A percentile compares a stretch with the other conserved stretches of the same genome.
Conservation (phyloP, 1,140 invertebrate species). For the Microvelia longipes region DNA sequence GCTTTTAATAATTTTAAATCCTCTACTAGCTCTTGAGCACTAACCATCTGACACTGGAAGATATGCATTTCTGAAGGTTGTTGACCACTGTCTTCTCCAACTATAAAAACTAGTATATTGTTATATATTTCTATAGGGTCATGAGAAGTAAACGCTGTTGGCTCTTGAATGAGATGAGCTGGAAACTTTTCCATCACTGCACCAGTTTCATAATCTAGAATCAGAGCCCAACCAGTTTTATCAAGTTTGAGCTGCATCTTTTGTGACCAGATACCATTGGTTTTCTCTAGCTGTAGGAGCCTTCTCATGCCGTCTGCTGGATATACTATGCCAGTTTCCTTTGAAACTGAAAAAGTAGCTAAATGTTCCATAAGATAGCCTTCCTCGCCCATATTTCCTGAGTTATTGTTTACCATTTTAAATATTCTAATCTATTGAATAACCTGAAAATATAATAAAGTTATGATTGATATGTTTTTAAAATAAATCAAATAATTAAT, state of each 20-base stretch:
- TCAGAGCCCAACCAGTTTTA: constrained; percentile 65
- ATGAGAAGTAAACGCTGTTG: constrained; percentile 89
- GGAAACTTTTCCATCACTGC: constrained; percentile 94
- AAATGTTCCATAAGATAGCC: constrained; percentile 88
- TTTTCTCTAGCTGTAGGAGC: constrained; percentile 88
- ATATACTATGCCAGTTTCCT: constrained; percentile 71
- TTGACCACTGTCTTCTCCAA: constrained; percentile 41
- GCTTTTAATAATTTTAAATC: constrained; percentile 64
- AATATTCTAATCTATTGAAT: constrained; percentile 8
- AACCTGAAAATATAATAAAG: too few species aligned
- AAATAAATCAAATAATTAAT: neutral
- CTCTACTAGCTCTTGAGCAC: constrained; percentile 73
- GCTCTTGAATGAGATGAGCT: constrained; percentile 76
- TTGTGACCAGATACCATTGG: constrained; percentile 97
- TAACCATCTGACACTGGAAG: constrained; percentile 81
- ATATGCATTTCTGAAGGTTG: constrained; percentile 88
- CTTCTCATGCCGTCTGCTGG: constrained; percentile 89
- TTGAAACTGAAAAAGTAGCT: constrained; percentile 89
- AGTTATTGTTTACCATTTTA: constrained; percentile 8
- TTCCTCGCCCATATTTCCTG: constrained; percentile 32
- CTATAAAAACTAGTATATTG: constrained; percentile 94
- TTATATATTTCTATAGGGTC: constrained; percentile 96
- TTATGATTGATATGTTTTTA: too few species aligned
- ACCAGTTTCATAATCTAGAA: constrained; percentile 92
- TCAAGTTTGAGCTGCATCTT: constrained; percentile 88